Base-by-base conservation (phyloP, 2,888 invertebrate genomes). In the Drosophila neonasuta region DNA sequence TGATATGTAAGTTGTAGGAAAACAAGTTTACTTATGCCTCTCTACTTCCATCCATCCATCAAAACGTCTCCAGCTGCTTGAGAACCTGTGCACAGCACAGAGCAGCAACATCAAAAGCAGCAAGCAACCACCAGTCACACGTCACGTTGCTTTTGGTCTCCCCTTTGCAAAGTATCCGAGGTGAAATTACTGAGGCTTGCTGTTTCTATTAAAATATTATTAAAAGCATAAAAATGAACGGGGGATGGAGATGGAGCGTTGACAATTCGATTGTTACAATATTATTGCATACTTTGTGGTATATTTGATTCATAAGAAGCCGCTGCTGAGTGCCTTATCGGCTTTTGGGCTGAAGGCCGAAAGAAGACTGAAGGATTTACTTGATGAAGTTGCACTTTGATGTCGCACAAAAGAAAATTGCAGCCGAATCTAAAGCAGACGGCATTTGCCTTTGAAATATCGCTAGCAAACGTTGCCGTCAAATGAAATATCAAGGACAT, bases 401-500 rank as follows among this genome's bases (percentile, higher is more conserved):
- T 80, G 80, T 80, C 63, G 48, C 65, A 71, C 67, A 78, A 78
- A 75, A 73, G 64, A 70, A 68, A 67, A 71, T 71, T 78, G 78
- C 76, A 76, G 50, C 68, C 55, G 66, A 67, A 71, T 55, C 61
- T 41, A 63, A 62, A 61, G 68, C 49, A 71, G 68, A 58, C 49
- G 61, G 34, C 61, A 73, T 68, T 74, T 76, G 69, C 68, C 72
- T 69, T 77, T 75, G 68, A 68, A 75, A 75, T 67, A 68, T 66
- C 63, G 63, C 66, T 36, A 65, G 73, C 70, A 62, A 44, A 56
- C 52, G 63, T 58, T 60, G 48, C 48, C 57, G 48, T 57, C 71
- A 68, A 69, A 79, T 80, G 80, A 76, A 80, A 80, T 78, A 80
- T 80, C 79, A 80, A 78, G 77, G 79, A 78, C 79, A 80, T 80